Percentiles rank a stretch among this genome's conserved stretches.
phyloP scores from a whole-genome alignment of 23 tunicate genomes.

The Halocynthia roretzi region DNA sequence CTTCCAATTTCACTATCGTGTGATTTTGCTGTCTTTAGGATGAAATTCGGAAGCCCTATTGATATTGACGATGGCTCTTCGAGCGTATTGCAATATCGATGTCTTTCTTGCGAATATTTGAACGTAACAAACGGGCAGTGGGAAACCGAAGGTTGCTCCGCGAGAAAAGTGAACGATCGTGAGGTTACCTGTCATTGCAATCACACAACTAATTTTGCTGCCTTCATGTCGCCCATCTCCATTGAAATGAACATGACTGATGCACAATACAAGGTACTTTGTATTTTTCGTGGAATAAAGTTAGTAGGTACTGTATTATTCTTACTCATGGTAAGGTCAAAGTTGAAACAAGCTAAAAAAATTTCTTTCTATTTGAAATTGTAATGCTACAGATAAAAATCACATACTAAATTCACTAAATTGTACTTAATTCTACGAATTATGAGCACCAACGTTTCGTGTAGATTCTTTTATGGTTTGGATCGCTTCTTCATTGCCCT shows the following conservation, averaged over 20 bases:
- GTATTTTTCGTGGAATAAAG: no score
- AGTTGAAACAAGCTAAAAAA: background rate
- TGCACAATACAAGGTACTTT: slow-evolving; percentile 43
- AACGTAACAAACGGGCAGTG: slow-evolving; percentile 30
- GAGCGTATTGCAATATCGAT: background rate
- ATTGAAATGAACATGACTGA: slow-evolving; percentile 33
- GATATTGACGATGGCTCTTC: background rate
- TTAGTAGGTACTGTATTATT: no score
- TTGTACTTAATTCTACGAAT: no score
- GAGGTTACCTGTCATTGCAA: slow-evolving; percentile 79
- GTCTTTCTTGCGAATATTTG: slow-evolving; percentile 73
- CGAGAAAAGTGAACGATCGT: slow-evolving; percentile 24
- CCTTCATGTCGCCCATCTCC: slow-evolving; percentile 68
- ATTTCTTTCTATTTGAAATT: background rate
- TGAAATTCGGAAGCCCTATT: background rate
- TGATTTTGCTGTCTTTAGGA: background rate
- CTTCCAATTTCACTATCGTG: background rate
- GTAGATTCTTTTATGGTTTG: no score
- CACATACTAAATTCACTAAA: no score
- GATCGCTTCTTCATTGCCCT: no score
- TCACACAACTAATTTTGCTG: slow-evolving; percentile 92
- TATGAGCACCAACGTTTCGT: no score
- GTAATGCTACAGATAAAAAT: no score
- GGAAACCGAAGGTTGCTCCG: slow-evolving; percentile 48
- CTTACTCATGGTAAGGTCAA: no score